Conservation (phyloP, 1,140 invertebrate genomes). For the Sycobia sp. region DNA sequence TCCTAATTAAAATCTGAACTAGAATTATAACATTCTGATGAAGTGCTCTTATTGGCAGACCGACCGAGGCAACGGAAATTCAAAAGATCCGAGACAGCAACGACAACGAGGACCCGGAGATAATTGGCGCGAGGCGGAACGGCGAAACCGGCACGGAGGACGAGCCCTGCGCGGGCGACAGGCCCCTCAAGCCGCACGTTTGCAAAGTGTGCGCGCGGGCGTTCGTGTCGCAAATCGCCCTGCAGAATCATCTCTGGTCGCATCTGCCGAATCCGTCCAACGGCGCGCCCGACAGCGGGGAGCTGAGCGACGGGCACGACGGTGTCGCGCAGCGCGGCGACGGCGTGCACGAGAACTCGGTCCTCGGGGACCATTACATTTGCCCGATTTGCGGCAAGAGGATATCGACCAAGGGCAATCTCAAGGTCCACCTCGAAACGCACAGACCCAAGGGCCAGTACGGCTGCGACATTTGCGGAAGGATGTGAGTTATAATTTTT, state of each 20-base stretch:
- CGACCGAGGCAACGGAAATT: conserved; percentile 7
- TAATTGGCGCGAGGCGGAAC: too few species aligned
- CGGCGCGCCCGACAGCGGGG: background rate
- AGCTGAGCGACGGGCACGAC: too few species aligned
- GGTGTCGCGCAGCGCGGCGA: background rate
- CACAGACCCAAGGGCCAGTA: conserved; percentile 69
- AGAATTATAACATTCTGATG: too few species aligned
- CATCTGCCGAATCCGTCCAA: conserved; percentile 52
- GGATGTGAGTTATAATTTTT: conserved; percentile 67
- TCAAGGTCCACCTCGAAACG: conserved; percentile 71
- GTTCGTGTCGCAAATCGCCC: conserved; percentile 61
- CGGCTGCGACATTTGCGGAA: conserved; percentile 71
- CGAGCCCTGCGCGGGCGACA: conserved; percentile 35
- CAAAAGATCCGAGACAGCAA: conserved; percentile 27
- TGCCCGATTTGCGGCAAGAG: conserved; percentile 69
- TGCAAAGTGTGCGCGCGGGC: conserved; percentile 62
- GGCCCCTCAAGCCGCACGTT: conserved; percentile 55
- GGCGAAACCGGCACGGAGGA: conserved; percentile 37
- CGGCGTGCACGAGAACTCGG: conserved; percentile 3
- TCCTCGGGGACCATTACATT: conserved; percentile 51
- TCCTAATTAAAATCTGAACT: too few species aligned
- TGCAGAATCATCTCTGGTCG: conserved; percentile 66
- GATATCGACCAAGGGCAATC: conserved; percentile 69
- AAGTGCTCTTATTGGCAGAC: too few species aligned
- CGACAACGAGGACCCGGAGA: conserved; percentile 33